Base-by-base conservation (phyloP, 2,888 invertebrate species). In the Hyposoter dolosus region DNA sequence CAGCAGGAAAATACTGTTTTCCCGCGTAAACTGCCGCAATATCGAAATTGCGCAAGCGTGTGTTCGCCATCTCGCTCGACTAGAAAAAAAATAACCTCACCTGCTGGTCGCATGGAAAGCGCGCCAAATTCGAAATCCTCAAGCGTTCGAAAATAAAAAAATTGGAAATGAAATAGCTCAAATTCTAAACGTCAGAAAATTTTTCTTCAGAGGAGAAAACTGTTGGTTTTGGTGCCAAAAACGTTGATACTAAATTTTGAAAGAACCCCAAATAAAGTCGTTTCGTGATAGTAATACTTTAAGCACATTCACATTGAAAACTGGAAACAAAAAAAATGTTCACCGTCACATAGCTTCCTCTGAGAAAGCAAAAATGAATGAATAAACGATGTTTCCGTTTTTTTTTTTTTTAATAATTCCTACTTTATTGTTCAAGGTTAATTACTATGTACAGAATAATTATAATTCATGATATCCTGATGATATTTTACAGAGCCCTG, bases 361-460 rank as follows among this genome's bases (percentile, higher is more conserved):
- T n/a, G n/a, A n/a, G n/a, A n/a, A n/a, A n/a, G n/a, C n/a, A n/a
- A n/a, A 19, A 60, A 28, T 4, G 4, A 60, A 60, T 50, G 6
- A 68, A 32, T 17, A 17, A 40, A 40, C 32, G 32, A 32, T 4
- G 40, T 40, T 40, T 7, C 7, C 7, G 1, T 82, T 76, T 78
- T 5, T 78, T 45, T 60, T 28, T 28, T 79, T 69, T n/a, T 71
- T 79, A 60, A 79, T 78, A 45, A 60, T 53, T 65, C 17, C 60
- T 60, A 60, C 28, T 85, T 87, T 35, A 68, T 85, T 84, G 76
- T 87, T 84, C 76, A 53, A 82, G 77, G 23, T 82, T 81, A 66
- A 40, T 82, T 86, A 80, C 84, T 88, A 88, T 88, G 77, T 88
- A 88, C 88, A 88, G 76, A 82, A 83, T 85, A 76, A 83, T 82